Conservation (phyloP, 2,113 vertebrate genomes). For the Galeopterus variegatus region DNA sequence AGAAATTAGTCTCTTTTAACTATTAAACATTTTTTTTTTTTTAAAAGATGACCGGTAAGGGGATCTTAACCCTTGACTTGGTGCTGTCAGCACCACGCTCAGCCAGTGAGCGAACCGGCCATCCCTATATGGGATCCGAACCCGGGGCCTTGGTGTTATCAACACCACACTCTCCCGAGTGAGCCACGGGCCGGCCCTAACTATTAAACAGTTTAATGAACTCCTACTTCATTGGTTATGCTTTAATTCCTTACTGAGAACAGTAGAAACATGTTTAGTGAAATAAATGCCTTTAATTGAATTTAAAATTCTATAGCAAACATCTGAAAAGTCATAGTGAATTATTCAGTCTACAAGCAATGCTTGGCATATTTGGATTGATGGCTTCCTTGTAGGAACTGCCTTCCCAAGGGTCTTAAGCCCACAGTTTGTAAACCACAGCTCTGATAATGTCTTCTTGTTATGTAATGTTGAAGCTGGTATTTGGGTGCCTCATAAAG, state of each 20-base stretch:
- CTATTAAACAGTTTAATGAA: conserved; percentile 31
- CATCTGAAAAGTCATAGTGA: neutral
- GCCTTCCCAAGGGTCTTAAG: neutral
- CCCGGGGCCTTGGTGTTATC: too few relatives aligned
- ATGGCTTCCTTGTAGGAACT: neutral
- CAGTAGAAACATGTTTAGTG: neutral
- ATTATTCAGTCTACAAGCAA: neutral
- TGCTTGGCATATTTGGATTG: neutral
- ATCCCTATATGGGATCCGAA: too few relatives aligned
- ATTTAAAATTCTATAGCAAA: neutral
- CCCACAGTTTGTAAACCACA: neutral
- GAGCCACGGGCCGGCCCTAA: too few relatives aligned
- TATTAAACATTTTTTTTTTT: conserved; percentile 8
- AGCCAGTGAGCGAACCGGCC: too few relatives aligned
- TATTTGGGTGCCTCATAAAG: neutral
- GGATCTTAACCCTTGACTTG: too few relatives aligned
- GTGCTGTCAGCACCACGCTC: too few relatives aligned
- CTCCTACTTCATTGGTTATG: neutral
- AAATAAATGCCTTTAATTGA: conserved; percentile 36
- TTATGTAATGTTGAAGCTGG: neutral
- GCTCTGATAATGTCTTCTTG: neutral
- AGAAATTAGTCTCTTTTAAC: neutral
- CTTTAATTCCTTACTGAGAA: conserved; percentile 46
- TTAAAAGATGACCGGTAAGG: too few relatives aligned
- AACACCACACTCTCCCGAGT: too few relatives aligned